These are phyloP conservation scores for Coleophora deauratella DNA, from an alignment of 2,888 invertebrate genomes.

Conservation along the genomic window DNA sequence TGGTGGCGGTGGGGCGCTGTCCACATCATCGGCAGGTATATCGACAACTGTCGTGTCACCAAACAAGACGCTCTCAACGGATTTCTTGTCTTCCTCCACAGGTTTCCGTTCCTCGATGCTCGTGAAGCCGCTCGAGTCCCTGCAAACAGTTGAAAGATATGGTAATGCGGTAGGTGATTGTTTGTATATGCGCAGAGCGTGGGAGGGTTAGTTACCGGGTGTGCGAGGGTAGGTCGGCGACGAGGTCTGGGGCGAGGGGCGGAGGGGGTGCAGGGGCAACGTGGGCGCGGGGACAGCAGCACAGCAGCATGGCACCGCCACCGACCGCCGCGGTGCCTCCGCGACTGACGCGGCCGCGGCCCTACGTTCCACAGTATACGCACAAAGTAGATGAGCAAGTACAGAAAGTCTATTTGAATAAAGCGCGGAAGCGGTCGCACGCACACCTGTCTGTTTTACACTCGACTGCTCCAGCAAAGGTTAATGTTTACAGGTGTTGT, in stretches of 20 bases:
- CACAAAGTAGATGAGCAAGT: no score
- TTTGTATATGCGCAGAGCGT: slow-evolving; percentile 16
- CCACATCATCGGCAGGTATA: slow-evolving; percentile 19
- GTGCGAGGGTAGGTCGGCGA: slow-evolving; percentile 55
- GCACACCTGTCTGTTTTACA: no score
- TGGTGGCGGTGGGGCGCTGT: slow-evolving; percentile 27
- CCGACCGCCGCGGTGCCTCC: slow-evolving; percentile 53
- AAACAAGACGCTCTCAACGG: slow-evolving; percentile 20
- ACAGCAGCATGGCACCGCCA: slow-evolving; percentile 49
- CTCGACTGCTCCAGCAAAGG: no score
- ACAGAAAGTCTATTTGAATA: no score
- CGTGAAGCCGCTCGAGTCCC: slow-evolving; percentile 58
- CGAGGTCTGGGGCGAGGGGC: slow-evolving; percentile 51
- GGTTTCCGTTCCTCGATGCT: slow-evolving; percentile 27
- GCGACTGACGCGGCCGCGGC: slow-evolving; percentile 50
- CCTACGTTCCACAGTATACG: background rate
- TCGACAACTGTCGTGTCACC: slow-evolving; percentile 23
- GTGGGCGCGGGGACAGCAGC: slow-evolving; percentile 40
- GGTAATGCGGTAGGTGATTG: slow-evolving; percentile 10
- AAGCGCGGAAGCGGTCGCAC: no score
- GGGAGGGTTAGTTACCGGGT: slow-evolving; percentile 44
- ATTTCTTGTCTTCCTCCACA: slow-evolving; percentile 28
- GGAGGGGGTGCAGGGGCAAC: slow-evolving; percentile 11
- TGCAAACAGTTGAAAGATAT: slow-evolving; percentile 26
- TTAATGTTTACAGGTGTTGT: no score